Conservation (phyloP, 2,797 vertebrate genomes). For the Eulemur albifrons region DNA sequence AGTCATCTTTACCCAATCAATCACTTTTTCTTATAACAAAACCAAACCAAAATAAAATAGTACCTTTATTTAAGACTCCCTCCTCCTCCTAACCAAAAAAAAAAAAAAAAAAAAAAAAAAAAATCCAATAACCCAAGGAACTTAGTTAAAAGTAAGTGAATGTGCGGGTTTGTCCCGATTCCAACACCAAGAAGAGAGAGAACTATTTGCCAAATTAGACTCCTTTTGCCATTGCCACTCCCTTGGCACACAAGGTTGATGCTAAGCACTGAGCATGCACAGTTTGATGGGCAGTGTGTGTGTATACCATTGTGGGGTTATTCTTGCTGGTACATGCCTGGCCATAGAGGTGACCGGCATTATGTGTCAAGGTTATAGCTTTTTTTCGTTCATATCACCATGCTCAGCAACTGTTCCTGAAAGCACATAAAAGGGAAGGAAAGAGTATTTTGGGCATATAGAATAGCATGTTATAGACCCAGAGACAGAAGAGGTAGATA, state of each 20-base stretch:
- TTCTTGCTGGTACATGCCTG: neutral
- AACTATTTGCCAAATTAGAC: neutral
- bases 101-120: neutral
- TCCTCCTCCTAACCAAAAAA: rapidly evolving
- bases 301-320: neutral
- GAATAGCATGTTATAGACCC: neutral
- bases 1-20: neutral
- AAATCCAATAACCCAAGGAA: neutral
- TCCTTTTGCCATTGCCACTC: neutral
- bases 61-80: neutral
- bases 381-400: neutral
- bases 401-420: neutral
- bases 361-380: neutral
- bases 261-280: neutral
- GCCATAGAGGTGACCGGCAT: neutral
- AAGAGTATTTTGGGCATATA: neutral
- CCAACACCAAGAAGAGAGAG: neutral
- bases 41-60: neutral
- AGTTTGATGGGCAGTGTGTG: neutral
- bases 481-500: neutral
- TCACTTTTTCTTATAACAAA: neutral
- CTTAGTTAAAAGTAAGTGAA: neutral
- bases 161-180: neutral
- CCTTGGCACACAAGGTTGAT: neutral
- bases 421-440: neutral